phyloP scores from a whole-genome alignment of 2,888 invertebrate genomes.

The Cetonia aurata region DNA sequence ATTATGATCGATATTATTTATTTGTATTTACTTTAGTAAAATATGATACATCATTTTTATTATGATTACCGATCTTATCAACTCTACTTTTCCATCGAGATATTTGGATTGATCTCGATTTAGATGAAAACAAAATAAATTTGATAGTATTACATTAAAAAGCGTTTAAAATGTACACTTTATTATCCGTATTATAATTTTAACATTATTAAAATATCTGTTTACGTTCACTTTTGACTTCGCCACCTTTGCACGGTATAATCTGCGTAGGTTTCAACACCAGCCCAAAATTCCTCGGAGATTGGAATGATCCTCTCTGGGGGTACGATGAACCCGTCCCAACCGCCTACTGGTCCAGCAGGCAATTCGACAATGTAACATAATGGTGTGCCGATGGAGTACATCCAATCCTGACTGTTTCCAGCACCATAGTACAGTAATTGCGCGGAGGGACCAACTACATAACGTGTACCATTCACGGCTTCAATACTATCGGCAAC shows the following conservation, averaged over 20 bases:
- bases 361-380: constrained; percentile 76
- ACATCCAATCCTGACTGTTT: constrained; percentile 77
- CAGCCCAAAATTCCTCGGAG: constrained; percentile 73
- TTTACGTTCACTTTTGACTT: background rate
- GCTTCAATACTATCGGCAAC: constrained; percentile 66
- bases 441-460: constrained; percentile 66
- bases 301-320: constrained; percentile 70
- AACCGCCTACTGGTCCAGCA: constrained; percentile 70
- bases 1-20: too few relatives aligned
- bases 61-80: too few relatives aligned
- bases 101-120: too few relatives aligned
- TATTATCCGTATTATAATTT: too few relatives aligned
- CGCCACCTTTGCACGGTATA: background rate
- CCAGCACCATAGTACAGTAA: constrained; percentile 72
- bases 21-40: too few relatives aligned
- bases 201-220: background rate
- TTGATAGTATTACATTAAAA: too few relatives aligned
- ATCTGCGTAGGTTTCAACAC: constrained; percentile 58
- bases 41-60: too few relatives aligned
- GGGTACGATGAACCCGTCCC: constrained; percentile 71
- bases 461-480: constrained; percentile 65
- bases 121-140: too few relatives aligned
- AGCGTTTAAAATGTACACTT: too few relatives aligned
- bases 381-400: constrained; percentile 70
- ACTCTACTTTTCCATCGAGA: too few relatives aligned